Evolutionary conservation across 2,797 vertebrate genomes (phyloP).

Genomic region (Fringilla coelebs): DNA sequence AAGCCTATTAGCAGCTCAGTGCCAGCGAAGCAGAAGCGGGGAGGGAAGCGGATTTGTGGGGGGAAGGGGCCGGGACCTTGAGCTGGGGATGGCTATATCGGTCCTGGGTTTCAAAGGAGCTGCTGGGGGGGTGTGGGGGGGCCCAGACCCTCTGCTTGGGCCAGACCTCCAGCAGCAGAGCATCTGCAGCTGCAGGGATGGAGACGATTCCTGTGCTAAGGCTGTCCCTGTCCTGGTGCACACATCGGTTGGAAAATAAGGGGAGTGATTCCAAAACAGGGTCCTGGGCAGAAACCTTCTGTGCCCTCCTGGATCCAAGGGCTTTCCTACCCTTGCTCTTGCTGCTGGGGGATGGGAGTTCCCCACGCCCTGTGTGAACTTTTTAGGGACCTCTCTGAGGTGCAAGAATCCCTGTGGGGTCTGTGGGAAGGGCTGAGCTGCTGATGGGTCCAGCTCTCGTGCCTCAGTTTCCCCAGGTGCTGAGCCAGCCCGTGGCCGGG

Average conservation of each 20-base stretch:
- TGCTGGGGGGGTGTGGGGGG: accelerated
- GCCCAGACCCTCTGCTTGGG: neutral
- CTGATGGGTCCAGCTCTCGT: accelerated
- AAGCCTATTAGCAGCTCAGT: conserved; percentile 67
- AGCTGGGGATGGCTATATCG: neutral
- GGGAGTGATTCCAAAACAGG: neutral
- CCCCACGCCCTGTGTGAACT: accelerated
- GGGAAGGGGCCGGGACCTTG: conserved; percentile 23
- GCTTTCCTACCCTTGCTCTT: neutral
- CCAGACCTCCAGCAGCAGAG: neutral
- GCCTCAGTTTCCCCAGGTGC: neutral
- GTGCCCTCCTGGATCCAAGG: accelerated
- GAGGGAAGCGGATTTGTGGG: conserved; percentile 43
- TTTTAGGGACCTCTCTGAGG: neutral
- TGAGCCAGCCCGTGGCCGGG: accelerated
- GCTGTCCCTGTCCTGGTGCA: neutral
- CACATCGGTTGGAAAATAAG: neutral
- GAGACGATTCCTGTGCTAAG: neutral
- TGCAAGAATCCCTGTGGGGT: neutral
- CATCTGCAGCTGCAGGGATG: neutral
- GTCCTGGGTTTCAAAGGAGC: neutral
- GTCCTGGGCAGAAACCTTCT: accelerated
- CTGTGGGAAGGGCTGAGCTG: neutral
- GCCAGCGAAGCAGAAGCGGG: conserved; percentile 40
- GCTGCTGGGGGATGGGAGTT: neutral